Evolutionary conservation across 2,797 vertebrate species (phyloP).

Genomic region (Falco columbarius): DNA sequence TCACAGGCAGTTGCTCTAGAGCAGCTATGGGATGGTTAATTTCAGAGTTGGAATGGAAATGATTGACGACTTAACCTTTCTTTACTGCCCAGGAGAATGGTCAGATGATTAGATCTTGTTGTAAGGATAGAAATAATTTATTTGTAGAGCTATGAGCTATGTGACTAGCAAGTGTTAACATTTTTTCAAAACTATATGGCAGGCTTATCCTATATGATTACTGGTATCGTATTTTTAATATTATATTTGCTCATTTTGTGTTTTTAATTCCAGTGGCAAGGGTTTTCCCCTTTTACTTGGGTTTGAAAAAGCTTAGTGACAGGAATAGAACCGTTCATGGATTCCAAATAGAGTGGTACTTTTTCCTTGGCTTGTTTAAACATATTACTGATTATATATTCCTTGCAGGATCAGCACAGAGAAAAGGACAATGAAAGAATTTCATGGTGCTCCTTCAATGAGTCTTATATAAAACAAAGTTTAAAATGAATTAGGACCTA

Average conservation of each 20-base stretch:
- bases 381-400: neutral
- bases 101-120: neutral
- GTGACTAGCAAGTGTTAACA: neutral
- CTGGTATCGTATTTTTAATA: neutral
- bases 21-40: neutral
- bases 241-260: neutral
- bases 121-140: neutral
- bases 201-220: neutral
- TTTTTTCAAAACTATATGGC: neutral
- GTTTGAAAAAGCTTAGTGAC: neutral
- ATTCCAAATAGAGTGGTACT: neutral
- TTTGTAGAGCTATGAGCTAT: neutral
- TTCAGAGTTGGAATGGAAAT: neutral
- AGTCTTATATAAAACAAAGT: conserved; percentile 7
- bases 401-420: conserved; percentile 16
- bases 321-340: neutral
- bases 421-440: conserved; percentile 25
- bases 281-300: neutral
- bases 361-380: conserved; percentile 25
- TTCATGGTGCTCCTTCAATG: neutral
- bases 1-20: neutral
- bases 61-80: neutral
- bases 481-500: conserved; percentile 21
- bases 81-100: neutral
- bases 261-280: neutral